A percentile compares a stretch with the other conserved stretches of the same genome.
These are phyloP conservation scores for Canis aureus DNA, from an alignment of 2,113 vertebrate species.

Conservation along the genomic window DNA sequence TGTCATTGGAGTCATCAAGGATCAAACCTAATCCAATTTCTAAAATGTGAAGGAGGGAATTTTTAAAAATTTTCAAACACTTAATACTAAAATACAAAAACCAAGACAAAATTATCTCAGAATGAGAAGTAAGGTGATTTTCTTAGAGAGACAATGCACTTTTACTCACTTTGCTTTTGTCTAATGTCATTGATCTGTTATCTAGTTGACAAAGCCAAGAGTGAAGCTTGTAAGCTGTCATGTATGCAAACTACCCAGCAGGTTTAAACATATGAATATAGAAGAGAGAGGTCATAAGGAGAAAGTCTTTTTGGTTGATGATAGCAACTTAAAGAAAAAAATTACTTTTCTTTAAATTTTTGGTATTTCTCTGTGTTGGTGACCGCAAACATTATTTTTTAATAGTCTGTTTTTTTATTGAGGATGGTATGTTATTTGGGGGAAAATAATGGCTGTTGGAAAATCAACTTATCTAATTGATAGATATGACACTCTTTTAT, in stretches of 20 bases:
- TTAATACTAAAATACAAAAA: not conserved
- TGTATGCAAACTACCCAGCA: not conserved
- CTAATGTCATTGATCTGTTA: not conserved
- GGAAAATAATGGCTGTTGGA: not conserved
- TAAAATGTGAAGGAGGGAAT: not conserved
- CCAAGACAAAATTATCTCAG: not conserved
- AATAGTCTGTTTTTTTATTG: not conserved
- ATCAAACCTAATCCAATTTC: not conserved
- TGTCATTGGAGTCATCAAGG: not conserved
- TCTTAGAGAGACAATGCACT: not conserved
- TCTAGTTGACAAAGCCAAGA: not conserved
- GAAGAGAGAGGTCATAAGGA: not conserved
- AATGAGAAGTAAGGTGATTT: not conserved
- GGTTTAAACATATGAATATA: not conserved
- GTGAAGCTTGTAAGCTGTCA: not conserved
- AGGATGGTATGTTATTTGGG: not conserved
- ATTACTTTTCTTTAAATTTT: not conserved
- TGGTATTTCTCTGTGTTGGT: not conserved
- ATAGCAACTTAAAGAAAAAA: not conserved
- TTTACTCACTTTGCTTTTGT: not conserved
- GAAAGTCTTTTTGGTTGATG: not conserved
- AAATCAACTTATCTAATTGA: conserved; percentile 28
- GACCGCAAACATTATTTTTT: not conserved
- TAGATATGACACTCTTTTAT: conserved; percentile 28
- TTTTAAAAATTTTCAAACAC: not conserved